A percentile compares a stretch with the other conserved stretches of the same genome.
phyloP scores from a whole-genome alignment of 2,888 invertebrate species.

The Temnothorax unifasciatus region DNA sequence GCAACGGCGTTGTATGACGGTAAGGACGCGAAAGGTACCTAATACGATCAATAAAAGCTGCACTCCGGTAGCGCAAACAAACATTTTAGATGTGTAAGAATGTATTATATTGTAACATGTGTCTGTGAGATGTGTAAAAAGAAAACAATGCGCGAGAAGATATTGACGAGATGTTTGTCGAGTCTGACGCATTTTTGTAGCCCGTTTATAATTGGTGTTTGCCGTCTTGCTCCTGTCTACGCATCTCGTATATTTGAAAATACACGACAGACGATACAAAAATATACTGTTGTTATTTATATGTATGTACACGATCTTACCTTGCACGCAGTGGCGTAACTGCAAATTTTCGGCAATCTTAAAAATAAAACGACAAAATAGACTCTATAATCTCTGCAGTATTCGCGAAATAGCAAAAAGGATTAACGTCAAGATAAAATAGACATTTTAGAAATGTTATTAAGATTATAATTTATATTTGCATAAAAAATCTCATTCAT shows the following conservation, averaged over 20 bases:
- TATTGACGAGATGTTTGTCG: conserved; percentile 8
- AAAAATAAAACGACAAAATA: background rate
- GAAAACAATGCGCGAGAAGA: conserved; percentile 25
- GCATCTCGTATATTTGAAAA: conserved; percentile 51
- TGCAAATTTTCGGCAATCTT: background rate
- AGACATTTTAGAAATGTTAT: background rate
- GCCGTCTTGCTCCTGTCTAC: conserved; percentile 41
- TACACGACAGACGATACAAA: conserved; percentile 46
- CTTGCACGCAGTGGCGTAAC: background rate
- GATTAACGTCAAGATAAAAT: background rate
- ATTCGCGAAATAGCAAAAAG: background rate
- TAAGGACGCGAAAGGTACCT: conserved; percentile 11
- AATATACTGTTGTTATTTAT: conserved; percentile 30
- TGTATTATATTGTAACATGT: conserved; percentile 53
- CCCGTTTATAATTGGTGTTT: conserved; percentile 44
- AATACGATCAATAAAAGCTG: conserved; percentile 16
- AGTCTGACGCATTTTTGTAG: conserved; percentile 49
- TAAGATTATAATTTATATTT: conserved; percentile 23
- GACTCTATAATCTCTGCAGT: background rate
- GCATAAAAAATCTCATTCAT: background rate
- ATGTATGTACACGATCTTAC: background rate
- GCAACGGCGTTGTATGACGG: background rate
- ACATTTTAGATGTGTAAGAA: conserved; percentile 36
- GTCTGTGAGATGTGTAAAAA: conserved; percentile 38
- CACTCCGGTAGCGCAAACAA: conserved; percentile 39